Evolutionary conservation across 2,797 vertebrate genomes (phyloP), one percentile per base, ranked within the genome.

Genomic region (Brotula barbata): DNA sequence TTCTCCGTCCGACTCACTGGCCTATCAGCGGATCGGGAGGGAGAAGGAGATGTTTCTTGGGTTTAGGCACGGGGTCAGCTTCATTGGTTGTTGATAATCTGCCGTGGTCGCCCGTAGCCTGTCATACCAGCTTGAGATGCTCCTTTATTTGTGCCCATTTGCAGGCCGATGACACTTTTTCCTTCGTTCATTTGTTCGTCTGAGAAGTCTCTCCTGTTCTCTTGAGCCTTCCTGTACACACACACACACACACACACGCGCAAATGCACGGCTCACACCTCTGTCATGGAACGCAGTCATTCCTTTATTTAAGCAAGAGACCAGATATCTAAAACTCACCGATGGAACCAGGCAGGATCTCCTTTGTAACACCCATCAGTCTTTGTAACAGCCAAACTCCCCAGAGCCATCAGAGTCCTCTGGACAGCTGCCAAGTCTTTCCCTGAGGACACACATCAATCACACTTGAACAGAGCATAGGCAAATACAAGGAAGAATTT

Each of bases 81-180:
- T 87, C 49, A 86, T 19, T 64, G 75, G 54, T 83, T 77, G 75
- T 95, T 93, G 73, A 96, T 92, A 88, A 98, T 99, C 91, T 99
- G 97, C 83, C 97, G 89, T 60, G 90, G 92, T 42, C 80, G 90
- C 4, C 97, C 97, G 0, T 99, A 99, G 64, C 95, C 93, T 0
- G 93, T 96, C 95, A 96, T 97, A 67, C 96, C 97, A 0, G 95
- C 88, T 88, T 97, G 96, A 55, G 95, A 94, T 23, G 96, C 97
- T 17, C 95, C 94, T 86, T 88, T 92, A 85, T 98, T 99, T 82
- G 86, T 95, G 57, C 96, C 97, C 96, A 98, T 98, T 87, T 99
- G 97, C 80, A 98, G 85, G 49, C 96, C 96, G 0, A 99, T 99
- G 72, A 99, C 90, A 13, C 89, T 93, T 87, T 92, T 94, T 61